phyloP scores from a whole-genome alignment of 2,888 invertebrate genomes.

The Caradrina clavipalpis region DNA sequence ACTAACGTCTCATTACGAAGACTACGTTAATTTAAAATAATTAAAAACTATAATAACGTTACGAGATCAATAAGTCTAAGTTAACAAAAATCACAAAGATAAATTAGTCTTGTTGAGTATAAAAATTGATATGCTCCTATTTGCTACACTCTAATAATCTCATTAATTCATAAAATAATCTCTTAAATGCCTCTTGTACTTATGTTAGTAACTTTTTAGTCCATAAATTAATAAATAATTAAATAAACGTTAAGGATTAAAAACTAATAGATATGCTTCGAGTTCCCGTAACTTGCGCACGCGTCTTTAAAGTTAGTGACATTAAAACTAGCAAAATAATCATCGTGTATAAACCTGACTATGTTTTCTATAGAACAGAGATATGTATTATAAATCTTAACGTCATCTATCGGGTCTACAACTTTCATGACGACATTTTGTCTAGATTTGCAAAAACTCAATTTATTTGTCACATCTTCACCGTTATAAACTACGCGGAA shows the following conservation, averaged over 20 bases:
- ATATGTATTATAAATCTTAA: conserved; percentile 86
- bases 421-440: conserved; percentile 88
- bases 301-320: conserved; percentile 97
- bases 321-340: conserved; percentile 95
- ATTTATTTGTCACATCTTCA: conserved; percentile 95
- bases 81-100: conserved; percentile 36
- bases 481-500: conserved; percentile 97
- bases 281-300: conserved; percentile 89
- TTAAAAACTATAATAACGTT: conserved; percentile 31
- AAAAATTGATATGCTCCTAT: conserved; percentile 38
- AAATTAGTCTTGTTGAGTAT: conserved; percentile 42
- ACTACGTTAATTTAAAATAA: conserved; percentile 19
- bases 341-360: conserved; percentile 96
- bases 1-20: not conserved
- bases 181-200: conserved; percentile 22
- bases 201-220: not conserved
- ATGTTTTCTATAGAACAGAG: conserved; percentile 97
- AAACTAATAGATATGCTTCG: conserved; percentile 71
- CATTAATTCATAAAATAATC: conserved; percentile 36
- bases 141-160: conserved; percentile 36
- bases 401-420: conserved; percentile 80
- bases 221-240: conserved; percentile 23
- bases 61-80: conserved; percentile 53
- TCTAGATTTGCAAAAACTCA: conserved; percentile 94
- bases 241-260: conserved; percentile 25